phyloP scores from a whole-genome alignment of 2,113 vertebrate species.

The Vireo altiloquus region DNA sequence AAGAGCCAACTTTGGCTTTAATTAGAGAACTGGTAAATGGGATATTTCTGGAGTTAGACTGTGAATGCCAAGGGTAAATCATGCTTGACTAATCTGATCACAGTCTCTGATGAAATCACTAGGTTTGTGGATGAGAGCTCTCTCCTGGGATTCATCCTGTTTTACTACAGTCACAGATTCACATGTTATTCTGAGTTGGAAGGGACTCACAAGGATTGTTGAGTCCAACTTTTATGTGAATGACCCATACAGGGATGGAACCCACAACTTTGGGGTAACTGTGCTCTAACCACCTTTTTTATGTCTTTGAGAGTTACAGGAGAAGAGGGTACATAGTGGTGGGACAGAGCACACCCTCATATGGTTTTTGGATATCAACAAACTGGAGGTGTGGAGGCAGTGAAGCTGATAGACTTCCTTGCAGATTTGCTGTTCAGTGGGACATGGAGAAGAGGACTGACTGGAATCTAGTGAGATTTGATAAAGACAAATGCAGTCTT shows the following conservation, averaged over 20 bases:
- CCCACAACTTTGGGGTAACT: not conserved
- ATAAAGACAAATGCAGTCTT: not conserved
- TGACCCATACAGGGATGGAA: not conserved
- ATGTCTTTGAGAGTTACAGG: not conserved
- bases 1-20: not conserved
- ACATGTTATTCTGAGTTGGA: not conserved
- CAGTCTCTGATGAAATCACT: not conserved
- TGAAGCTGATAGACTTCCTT: not conserved
- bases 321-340: not conserved
- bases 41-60: not conserved
- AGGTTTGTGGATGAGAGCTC: not conserved
- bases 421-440: accelerated
- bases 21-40: not conserved
- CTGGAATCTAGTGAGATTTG: not conserved
- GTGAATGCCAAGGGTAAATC: not conserved
- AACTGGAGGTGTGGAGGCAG: not conserved
- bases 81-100: not conserved
- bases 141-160: not conserved
- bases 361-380: not conserved
- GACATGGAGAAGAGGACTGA: not conserved
- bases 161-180: not conserved
- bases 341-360: not conserved
- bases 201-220: not conserved
- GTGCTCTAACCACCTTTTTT: not conserved
- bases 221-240: not conserved